A percentile compares a stretch with the other conserved stretches of the same genome.
Evolutionary conservation across 2,797 vertebrate species (phyloP).

Genomic region (Staurois parvus): DNA sequence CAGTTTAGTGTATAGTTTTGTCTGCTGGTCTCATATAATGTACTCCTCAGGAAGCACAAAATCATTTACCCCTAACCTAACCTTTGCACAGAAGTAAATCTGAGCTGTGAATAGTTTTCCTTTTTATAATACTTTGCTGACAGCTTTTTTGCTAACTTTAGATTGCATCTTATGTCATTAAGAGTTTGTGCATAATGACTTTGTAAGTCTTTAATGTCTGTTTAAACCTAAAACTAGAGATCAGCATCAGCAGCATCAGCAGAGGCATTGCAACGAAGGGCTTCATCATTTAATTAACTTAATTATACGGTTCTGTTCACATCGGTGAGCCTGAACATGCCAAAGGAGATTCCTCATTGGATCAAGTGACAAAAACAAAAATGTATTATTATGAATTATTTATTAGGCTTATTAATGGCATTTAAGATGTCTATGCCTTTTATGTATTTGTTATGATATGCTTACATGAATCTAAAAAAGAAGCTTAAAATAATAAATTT

Average conservation of each 20-base stretch:
- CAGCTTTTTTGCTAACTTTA: background rate
- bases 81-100: background rate
- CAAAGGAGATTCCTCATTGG: background rate
- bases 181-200: conserved; percentile 7
- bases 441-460: background rate
- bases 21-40: no score
- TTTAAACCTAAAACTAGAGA: conserved; percentile 5
- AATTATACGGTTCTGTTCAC: conserved; percentile 6
- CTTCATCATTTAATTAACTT: conserved; percentile 8
- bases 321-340: background rate
- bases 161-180: background rate
- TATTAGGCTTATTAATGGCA: background rate
- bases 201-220: background rate
- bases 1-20: no score
- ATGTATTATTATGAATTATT: background rate
- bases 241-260: conserved; percentile 1
- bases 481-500: background rate
- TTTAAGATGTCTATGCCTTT: background rate
- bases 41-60: no score
- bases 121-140: background rate
- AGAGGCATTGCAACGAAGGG: background rate
- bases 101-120: background rate
- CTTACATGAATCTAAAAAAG: background rate
- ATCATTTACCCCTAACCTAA: background rate
- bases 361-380: background rate